A percentile compares a stretch with the other conserved stretches of the same genome.
phyloP scores from a whole-genome alignment of 2,888 invertebrate species.

The Thereva nobilitata region DNA sequence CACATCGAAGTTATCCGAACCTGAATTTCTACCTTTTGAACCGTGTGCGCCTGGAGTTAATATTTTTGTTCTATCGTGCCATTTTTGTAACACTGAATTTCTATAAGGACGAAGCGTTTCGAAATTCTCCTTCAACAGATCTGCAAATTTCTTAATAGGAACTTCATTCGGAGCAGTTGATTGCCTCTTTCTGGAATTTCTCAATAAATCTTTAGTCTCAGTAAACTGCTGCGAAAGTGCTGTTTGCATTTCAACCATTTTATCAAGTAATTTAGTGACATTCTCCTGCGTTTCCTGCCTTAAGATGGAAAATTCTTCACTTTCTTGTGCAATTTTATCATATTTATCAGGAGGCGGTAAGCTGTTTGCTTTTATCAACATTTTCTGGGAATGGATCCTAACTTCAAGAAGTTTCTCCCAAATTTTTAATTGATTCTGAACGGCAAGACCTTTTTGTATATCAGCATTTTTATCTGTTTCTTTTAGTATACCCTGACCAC shows the following conservation, averaged over 20 bases:
- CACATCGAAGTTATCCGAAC: conserved; percentile 60
- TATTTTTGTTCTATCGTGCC: conserved; percentile 91
- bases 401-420: conserved; percentile 88
- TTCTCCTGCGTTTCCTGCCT: conserved; percentile 61
- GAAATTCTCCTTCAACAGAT: conserved; percentile 63
- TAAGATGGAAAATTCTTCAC: conserved; percentile 61
- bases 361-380: conserved; percentile 74
- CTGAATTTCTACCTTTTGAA: conserved; percentile 60
- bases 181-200: conserved; percentile 44
- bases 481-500: conserved; percentile 43
- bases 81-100: conserved; percentile 84
- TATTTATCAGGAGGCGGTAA: conserved; percentile 71
- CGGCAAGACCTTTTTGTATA: conserved; percentile 69
- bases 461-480: conserved; percentile 59
- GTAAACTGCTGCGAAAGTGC: conserved; percentile 66
- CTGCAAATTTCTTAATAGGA: conserved; percentile 54
- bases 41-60: conserved; percentile 65
- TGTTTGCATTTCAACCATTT: conserved; percentile 65
- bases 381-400: conserved; percentile 85
- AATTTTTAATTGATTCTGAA: conserved; percentile 71
- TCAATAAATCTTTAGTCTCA: conserved; percentile 64
- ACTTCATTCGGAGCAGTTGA: conserved; percentile 38
- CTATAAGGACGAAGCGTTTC: conserved; percentile 69
- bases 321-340: conserved; percentile 55
- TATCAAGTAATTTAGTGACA: conserved; percentile 66